Evolutionary conservation across 2,888 invertebrate species (phyloP).

Genomic region (Acleris laterana): DNA sequence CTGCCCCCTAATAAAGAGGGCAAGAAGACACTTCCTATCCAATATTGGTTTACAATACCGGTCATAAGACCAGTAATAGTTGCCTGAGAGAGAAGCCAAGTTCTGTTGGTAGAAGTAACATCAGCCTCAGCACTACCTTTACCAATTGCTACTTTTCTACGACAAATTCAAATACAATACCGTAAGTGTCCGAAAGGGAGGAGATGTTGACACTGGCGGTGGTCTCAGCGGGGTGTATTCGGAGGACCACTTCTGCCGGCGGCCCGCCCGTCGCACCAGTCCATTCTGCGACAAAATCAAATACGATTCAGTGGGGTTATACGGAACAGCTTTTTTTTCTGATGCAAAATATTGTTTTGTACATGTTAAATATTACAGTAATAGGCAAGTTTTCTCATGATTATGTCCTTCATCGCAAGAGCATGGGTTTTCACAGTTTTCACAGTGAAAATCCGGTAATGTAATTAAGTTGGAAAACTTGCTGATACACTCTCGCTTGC

Average conservation of each 20-base stretch:
- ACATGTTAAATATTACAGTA: too few relatives aligned
- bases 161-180: constrained; percentile 36
- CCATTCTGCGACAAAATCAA: constrained; percentile 63
- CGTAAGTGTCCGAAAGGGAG: constrained; percentile 53
- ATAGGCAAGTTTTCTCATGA: too few relatives aligned
- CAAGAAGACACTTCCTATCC: too few relatives aligned
- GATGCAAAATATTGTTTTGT: too few relatives aligned
- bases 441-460: too few relatives aligned
- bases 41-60: too few relatives aligned
- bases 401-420: too few relatives aligned
- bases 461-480: too few relatives aligned
- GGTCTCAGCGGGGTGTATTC: constrained; percentile 65
- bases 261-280: constrained; percentile 77
- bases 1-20: too few relatives aligned
- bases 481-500: too few relatives aligned
- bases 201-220: constrained; percentile 57
- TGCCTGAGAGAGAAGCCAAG: not conserved
- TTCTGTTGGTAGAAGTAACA: not conserved
- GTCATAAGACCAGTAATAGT: not conserved
- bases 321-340: too few relatives aligned
- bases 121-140: not conserved
- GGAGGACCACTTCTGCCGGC: constrained; percentile 73
- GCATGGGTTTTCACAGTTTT: too few relatives aligned
- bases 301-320: constrained; percentile 1
- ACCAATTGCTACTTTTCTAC: not conserved